Percentiles rank a stretch among this genome's conserved stretches.
phyloP scores from a whole-genome alignment of 2,113 vertebrate species.

The Sisor rabdophorus region DNA sequence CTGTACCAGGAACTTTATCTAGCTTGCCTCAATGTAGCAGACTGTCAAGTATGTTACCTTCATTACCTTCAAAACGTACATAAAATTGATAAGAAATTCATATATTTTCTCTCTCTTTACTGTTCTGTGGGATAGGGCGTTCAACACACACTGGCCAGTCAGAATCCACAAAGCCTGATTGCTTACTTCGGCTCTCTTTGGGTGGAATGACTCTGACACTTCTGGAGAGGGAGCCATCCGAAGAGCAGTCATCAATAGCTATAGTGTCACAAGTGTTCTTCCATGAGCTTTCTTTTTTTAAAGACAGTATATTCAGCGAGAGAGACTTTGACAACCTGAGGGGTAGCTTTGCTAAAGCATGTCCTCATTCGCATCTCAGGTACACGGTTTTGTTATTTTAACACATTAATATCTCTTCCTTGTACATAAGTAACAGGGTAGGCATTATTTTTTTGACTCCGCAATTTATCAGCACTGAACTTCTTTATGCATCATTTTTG shows the following conservation, averaged over 20 bases:
- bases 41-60: conserved; percentile 62
- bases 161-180: conserved; percentile 77
- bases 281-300: conserved; percentile 72
- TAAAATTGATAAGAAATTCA: not conserved
- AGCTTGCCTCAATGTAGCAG: conserved; percentile 64
- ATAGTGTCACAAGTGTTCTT: conserved; percentile 77
- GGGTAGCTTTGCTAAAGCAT: conserved; percentile 75
- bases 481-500: not conserved
- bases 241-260: conserved; percentile 53
- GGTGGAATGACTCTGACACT: conserved; percentile 81
- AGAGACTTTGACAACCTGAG: conserved; percentile 79
- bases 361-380: conserved; percentile 82
- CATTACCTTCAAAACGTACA: not conserved
- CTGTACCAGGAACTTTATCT: conserved; percentile 68
- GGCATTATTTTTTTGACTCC: not conserved
- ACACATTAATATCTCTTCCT: not conserved
- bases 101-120: not conserved
- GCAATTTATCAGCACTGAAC: not conserved
- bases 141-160: conserved; percentile 58
- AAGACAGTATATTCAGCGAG: conserved; percentile 79
- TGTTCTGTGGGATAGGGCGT: conserved; percentile 61
- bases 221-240: conserved; percentile 69
- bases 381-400: conserved; percentile 50
- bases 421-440: not conserved
- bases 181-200: conserved; percentile 75